Evolutionary conservation across 2,888 invertebrate genomes (phyloP).

Genomic region (Chymomyza procnemis): DNA sequence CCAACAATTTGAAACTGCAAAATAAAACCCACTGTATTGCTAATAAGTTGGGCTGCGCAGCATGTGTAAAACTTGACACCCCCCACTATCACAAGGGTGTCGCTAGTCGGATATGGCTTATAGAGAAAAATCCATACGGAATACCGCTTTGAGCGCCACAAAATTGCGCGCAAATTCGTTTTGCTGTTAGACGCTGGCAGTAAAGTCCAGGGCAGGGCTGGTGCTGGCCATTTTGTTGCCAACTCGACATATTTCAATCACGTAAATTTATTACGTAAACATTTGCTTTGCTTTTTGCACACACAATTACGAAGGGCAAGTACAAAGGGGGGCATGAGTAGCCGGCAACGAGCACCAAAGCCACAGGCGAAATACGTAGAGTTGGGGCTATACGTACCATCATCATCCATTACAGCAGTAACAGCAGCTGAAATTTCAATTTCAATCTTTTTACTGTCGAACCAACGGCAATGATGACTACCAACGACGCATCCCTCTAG

Average conservation of each 20-base stretch:
- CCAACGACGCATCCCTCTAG: background rate
- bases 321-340: background rate
- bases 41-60: constrained; percentile 25
- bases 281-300: constrained; percentile 75
- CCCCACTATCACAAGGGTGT: constrained; percentile 31
- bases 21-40: constrained; percentile 49
- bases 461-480: background rate
- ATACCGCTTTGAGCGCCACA: constrained; percentile 19
- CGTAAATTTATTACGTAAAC: constrained; percentile 78
- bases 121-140: background rate
- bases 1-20: constrained; percentile 55
- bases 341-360: background rate
- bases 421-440: constrained; percentile 62
- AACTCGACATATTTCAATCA: constrained; percentile 77
- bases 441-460: constrained; percentile 58
- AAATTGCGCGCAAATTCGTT: constrained; percentile 58
- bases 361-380: background rate
- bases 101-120: background rate
- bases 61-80: constrained; percentile 71
- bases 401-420: constrained; percentile 24
- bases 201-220: constrained; percentile 10
- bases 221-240: constrained; percentile 66
- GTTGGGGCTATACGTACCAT: background rate
- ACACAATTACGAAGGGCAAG: constrained; percentile 63
- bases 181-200: constrained; percentile 26